These are phyloP conservation scores for Agriopis aurantiaria DNA, from an alignment of 2,888 invertebrate genomes.

Conservation along the genomic window DNA sequence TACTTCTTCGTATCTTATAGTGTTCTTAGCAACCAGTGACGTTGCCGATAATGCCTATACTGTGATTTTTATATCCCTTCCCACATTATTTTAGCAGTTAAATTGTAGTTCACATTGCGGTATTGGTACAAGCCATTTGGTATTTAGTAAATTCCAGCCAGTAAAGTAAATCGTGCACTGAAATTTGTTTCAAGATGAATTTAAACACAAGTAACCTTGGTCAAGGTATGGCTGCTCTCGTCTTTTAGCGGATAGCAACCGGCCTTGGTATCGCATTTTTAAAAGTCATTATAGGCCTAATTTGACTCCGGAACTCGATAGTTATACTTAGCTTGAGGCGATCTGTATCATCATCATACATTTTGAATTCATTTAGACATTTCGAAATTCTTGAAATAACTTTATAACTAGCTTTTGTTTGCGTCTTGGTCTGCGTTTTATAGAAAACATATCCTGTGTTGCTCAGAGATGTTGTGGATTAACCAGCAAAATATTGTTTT, in stretches of 20 bases:
- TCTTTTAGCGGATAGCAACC: slow-evolving; percentile 58
- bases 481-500: no score
- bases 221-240: slow-evolving; percentile 54
- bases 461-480: no score
- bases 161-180: slow-evolving; percentile 44
- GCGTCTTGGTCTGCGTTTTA: no score
- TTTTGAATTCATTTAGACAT: background rate
- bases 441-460: no score
- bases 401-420: background rate
- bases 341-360: slow-evolving; percentile 35
- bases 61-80: slow-evolving; percentile 60
- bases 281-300: slow-evolving; percentile 54
- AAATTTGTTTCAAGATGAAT: slow-evolving; percentile 39
- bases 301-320: slow-evolving; percentile 58
- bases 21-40: slow-evolving; percentile 63
- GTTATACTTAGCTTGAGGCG: slow-evolving; percentile 52
- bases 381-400: slow-evolving; percentile 3
- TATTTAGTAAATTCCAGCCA: slow-evolving; percentile 30
- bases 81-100: slow-evolving; percentile 41
- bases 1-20: slow-evolving; percentile 66
- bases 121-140: slow-evolving; percentile 36
- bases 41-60: slow-evolving; percentile 55
- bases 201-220: slow-evolving; percentile 46
- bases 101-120: slow-evolving; percentile 58
- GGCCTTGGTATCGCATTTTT: slow-evolving; percentile 63